Conservation (phyloP, 92 coral and sea anemone genomes). For the Siderastrea siderea region DNA sequence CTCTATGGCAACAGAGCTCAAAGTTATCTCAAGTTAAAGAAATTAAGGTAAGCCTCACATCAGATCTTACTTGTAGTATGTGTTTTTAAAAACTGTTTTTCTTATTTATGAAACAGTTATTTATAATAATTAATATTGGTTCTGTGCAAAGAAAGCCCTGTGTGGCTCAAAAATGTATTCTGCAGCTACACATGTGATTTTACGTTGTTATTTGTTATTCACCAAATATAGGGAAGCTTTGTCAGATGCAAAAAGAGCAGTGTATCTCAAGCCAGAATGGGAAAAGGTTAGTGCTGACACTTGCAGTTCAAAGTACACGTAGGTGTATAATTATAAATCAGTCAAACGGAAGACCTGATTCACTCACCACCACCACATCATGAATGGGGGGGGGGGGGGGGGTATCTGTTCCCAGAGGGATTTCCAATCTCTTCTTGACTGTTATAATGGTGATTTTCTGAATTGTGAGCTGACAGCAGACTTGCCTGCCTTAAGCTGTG, state of each 20-base stretch:
- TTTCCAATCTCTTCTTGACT: no score
- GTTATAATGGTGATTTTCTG: no score
- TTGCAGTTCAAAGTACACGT: not conserved
- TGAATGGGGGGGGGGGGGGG: no score
- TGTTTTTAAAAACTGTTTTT: not conserved
- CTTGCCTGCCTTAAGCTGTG: no score
- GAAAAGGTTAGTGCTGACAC: constrained; percentile 70
- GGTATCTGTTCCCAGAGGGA: no score
- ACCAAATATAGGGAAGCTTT: constrained; percentile 73
- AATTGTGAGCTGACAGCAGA: no score
- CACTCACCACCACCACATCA: no score
- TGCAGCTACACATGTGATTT: no score
- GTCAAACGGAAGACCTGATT: no score
- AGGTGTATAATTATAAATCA: no score
- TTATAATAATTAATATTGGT: no score
- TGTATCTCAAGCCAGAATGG: constrained; percentile 85
- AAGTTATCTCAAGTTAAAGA: constrained; percentile 73
- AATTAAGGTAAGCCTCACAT: constrained; percentile 64
- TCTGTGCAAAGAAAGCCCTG: no score
- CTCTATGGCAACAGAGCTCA: constrained; percentile 94
- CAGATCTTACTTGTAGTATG: not conserved
- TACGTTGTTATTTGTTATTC: not conserved
- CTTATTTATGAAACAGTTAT: not conserved
- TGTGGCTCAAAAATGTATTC: not conserved
- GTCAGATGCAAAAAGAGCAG: constrained; percentile 91